Base-by-base conservation (phyloP, 2,888 invertebrate species). In the Patella depressa region DNA sequence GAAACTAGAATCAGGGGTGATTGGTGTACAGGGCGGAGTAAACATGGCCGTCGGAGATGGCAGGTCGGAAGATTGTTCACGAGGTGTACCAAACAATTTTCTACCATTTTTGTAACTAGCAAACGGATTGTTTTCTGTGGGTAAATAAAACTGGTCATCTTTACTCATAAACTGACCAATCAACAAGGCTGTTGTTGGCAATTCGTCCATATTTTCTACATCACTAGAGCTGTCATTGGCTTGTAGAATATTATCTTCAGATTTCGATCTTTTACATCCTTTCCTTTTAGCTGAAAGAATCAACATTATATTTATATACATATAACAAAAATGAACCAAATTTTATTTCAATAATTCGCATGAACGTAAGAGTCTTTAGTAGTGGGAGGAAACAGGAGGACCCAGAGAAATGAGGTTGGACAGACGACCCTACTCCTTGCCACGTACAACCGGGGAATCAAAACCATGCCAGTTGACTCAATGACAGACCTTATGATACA, bases 131-230 rank as follows among this genome's bases (percentile, higher is more conserved):
- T 82, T 82, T 70, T 83, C 83, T 0, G 87, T 86, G 19, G 92
- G 91, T 14, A 86, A 86, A 82, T 92, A 92, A 81, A 90, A 90
- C n/a, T 89, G 89, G 82, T 92, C 92, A 74, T 90, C 89, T 70
- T 88, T 83, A 74, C 96, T 95, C 95, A 97, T 97, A 80, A 95
- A 95, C 92, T 96, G 75, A 78, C 65, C 65, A 24, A 65, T 65
- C 24, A 24, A 65, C 19, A 65, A 9, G 14, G 65, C 65, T 65
- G 65, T 24, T 24, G 65, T 12, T 11, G 24, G 65, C 12, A 24
- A 3, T 24, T 65, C 65, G 34, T 82, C 84, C 29, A 81, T 80
- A 53, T 65, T 29, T 24, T 34, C 53, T n/a, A 65, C 45, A 15
- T 65, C 65, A 65, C 71, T 73, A 24, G 78, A 77, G 34, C 76